Percentiles rank a stretch among this genome's conserved stretches.
Conservation (phyloP, 37 sponge, comb jelly and placozoan genomes). For the Halisarca cf. caerulea region DNA sequence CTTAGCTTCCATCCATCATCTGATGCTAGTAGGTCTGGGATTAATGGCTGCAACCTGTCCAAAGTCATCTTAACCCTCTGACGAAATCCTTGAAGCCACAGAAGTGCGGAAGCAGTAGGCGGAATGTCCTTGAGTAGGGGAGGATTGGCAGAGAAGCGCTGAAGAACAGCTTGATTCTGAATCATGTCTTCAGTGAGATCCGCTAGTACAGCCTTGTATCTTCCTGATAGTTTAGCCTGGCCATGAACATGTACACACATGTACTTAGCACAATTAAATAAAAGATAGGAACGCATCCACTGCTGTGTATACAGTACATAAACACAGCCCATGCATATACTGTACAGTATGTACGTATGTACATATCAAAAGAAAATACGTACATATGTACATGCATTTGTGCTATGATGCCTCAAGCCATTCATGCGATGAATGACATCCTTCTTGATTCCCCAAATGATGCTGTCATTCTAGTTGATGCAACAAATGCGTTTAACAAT, state of each 20-base stretch:
- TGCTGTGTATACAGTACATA: no score
- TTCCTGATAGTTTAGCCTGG: neutral
- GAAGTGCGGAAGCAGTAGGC: slow-evolving; percentile 54
- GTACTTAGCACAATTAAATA: neutral
- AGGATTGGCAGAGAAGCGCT: slow-evolving; percentile 32
- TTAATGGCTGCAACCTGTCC: slow-evolving; percentile 42
- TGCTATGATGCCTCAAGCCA: no score
- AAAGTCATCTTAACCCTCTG: slow-evolving; percentile 54
- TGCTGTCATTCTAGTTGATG: no score
- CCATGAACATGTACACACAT: neutral
- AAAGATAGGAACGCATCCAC: no score
- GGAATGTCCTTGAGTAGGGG: slow-evolving; percentile 69
- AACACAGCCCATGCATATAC: no score
- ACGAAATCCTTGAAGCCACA: slow-evolving; percentile 73
- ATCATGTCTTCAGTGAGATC: slow-evolving; percentile 20
- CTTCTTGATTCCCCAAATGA: no score
- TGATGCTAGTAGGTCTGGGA: slow-evolving; percentile 70
- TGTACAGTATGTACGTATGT: neutral
- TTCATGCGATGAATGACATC: no score
- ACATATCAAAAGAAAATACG: neutral
- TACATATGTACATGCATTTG: no score
- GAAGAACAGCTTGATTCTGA: slow-evolving; percentile 33
- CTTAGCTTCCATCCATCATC: slow-evolving; percentile 78
- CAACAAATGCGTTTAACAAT: no score
- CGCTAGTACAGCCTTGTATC: neutral